phyloP scores from a whole-genome alignment of 2,888 invertebrate species.

The Merodon equestris region DNA sequence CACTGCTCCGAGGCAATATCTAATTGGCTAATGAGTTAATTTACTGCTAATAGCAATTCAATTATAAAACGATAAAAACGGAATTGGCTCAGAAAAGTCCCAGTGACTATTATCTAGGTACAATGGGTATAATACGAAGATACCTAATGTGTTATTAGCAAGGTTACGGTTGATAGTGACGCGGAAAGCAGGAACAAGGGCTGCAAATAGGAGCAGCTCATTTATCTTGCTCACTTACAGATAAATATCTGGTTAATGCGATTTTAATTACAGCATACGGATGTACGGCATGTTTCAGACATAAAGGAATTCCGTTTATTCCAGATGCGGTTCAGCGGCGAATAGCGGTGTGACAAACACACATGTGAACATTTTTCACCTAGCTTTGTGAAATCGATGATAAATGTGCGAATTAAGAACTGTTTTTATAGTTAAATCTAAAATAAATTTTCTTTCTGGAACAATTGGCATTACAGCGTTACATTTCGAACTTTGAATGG shows the following conservation, averaged over 20 bases:
- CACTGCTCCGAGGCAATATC: neutral
- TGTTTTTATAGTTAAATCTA: no score
- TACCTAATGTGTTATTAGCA: slow-evolving; percentile 50
- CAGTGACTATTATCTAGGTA: no score
- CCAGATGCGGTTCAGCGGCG: slow-evolving; percentile 14
- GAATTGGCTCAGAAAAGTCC: slow-evolving; percentile 26
- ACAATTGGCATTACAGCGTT: no score
- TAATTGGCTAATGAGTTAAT: neutral
- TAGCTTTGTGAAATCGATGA: no score
- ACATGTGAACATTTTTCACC: no score
- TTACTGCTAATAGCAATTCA: slow-evolving; percentile 48
- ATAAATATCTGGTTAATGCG: slow-evolving; percentile 71
- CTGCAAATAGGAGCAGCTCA: slow-evolving; percentile 36
- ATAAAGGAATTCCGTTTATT: slow-evolving; percentile 47
- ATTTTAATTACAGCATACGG: slow-evolving; percentile 71
- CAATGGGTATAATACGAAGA: no score
- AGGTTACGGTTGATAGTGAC: slow-evolving; percentile 45
- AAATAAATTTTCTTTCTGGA: no score
- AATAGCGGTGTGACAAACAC: neutral
- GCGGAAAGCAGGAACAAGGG: slow-evolving; percentile 27
- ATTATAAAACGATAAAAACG: slow-evolving; percentile 55
- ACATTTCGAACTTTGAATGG: no score
- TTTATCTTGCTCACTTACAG: slow-evolving; percentile 63
- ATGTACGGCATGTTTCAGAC: slow-evolving; percentile 62
- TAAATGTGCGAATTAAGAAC: no score